Base-by-base conservation (phyloP, 2,888 invertebrate species). In the Philaethria dido region DNA sequence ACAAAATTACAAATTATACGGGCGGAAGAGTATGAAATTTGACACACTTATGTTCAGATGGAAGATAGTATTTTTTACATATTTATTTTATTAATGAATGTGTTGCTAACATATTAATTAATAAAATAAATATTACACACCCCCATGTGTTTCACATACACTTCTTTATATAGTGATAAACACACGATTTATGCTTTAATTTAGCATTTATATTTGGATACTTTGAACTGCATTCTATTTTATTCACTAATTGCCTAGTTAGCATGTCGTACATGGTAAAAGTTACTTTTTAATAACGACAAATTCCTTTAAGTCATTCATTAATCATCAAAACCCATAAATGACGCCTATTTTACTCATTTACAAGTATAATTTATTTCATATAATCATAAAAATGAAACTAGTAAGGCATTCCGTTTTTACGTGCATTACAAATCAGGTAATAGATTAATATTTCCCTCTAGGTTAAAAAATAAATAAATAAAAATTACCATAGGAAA, bases 171-270 rank as follows among this genome's bases (percentile, higher is more conserved):
- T 8, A 33, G 33, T 9, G 5, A 33, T n/a, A n/a, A n/a, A n/a
- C 33, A 33, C 9, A 9, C 8, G 9, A 1, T 4, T 33, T 33
- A 8, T 33, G 39, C 13, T 39, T 13, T 25, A 44, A 64, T 64
- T 47, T 25, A 36, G 5, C 54, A 42, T 18, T 18, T 48, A 57
- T 25, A 25, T 50, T 25, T 50, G 25, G 8, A 13, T n/a, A 4
- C n/a, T 20, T 59, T n/a, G 4, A 20, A 5, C 11, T 9, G 3
- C 16, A 8, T 22, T 25, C 13, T 13, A 16, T 18, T 25, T 18
- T 42, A 64, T 64, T 59, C 20, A 16, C 59, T 64, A 64, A 64
- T 55, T 65, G 42, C 45, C 6, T 11, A 48, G 16, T 55, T 62
- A 64, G 36, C 36, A 62, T 55, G 55, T 62, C 47, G 45, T 20